Evolutionary conservation across 2,888 invertebrate species (phyloP).

Genomic region (Spisula solida): DNA sequence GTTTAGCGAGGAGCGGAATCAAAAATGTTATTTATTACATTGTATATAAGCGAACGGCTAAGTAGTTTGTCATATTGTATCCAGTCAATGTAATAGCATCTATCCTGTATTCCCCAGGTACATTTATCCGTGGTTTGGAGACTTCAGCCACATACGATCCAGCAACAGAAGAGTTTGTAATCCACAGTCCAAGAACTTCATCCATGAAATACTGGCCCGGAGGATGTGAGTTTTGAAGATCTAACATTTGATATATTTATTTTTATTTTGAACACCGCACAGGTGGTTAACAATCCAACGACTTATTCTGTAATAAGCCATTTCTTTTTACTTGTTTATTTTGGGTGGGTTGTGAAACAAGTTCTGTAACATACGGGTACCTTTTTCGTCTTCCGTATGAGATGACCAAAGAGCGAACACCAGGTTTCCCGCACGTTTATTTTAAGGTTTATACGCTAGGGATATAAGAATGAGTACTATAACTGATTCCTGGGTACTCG

Average conservation of each 20-base stretch:
- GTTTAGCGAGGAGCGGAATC: too few relatives aligned
- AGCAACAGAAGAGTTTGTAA: slow-evolving; percentile 93
- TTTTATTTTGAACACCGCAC: neutral
- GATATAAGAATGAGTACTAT: too few relatives aligned
- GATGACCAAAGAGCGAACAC: too few relatives aligned
- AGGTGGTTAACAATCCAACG: neutral
- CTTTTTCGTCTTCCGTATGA: neutral
- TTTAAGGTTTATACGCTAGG: too few relatives aligned
- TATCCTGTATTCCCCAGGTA: slow-evolving; percentile 88
- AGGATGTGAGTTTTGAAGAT: slow-evolving; percentile 91
- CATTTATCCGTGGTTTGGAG: slow-evolving; percentile 96
- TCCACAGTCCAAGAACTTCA: slow-evolving; percentile 95
- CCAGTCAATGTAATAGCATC: too few relatives aligned
- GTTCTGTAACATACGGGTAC: neutral
- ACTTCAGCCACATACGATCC: slow-evolving; percentile 97
- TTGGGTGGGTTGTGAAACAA: neutral
- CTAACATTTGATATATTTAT: neutral
- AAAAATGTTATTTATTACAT: too few relatives aligned
- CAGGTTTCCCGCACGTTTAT: too few relatives aligned
- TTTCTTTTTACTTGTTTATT: neutral
- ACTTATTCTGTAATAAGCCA: neutral
- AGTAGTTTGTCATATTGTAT: too few relatives aligned
- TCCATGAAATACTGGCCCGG: slow-evolving; percentile 99
- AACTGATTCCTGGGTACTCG: too few relatives aligned
- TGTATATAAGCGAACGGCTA: too few relatives aligned